Evolutionary conservation across 1,140 invertebrate genomes (phyloP), one percentile per base, ranked within the genome.

Genomic region (Caerostris extrusa): DNA sequence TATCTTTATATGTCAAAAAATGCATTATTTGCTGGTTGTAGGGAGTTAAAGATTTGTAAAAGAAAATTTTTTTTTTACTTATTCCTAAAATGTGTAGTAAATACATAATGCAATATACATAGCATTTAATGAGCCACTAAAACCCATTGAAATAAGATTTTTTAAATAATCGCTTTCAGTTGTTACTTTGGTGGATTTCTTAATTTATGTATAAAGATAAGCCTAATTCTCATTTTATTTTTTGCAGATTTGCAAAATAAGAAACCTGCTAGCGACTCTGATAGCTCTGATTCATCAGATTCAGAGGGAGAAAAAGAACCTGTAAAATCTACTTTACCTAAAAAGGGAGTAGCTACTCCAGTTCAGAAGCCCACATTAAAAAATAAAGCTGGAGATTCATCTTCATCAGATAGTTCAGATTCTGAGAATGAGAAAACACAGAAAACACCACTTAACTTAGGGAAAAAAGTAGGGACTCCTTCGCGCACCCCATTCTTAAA

Each of bases 271-370:
- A 14, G 67, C 5, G 34, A 67, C 14, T 58, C 55, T 17, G 58
- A 61, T 55, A 67, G 61, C 12, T 77, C 71, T 14, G 86, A 58
- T 19, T 88, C 86, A 53, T 88, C 86, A 5, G 86, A 88, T 67
- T 88, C 86, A 14, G 86, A 69, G 19, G 60, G 67, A 58, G 57
- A 58, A 56, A 82, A 82, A 50, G 17, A 88, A 55, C 50, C 86
- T 7, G 50, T 19, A 53, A 64, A 69, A 17, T 60, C 60, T 61
- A 6, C 14, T 12, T 14, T 34, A 17, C 6, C 10, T 17, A 1
- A 12, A 14, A 64, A 53, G 34, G 53, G 14, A 3, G 50, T 8
- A 8, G 8, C 0, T 34, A 14, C 8, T 53, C 50, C 86, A 67
- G 6, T 55, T 8, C 7, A 50, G 17, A 88, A 69, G 55, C 3